phyloP scores from a whole-genome alignment of 2,888 invertebrate genomes.

The Drosophila nigritarsus region DNA sequence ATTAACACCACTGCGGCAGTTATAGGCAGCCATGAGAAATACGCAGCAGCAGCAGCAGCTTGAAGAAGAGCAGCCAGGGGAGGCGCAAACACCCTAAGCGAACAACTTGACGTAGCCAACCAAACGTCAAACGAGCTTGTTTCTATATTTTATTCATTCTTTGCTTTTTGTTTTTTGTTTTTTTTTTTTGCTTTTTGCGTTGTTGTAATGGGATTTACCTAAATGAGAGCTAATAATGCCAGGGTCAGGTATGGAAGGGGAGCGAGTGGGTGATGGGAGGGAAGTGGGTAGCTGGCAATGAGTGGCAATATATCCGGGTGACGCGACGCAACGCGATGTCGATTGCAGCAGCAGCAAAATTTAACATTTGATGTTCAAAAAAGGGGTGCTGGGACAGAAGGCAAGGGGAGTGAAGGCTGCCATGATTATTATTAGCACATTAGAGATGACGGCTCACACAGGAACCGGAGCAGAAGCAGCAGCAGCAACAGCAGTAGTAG shows the following conservation, averaged over 20 bases:
- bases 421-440: slow-evolving; percentile 81
- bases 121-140: slow-evolving; percentile 69
- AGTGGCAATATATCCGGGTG: slow-evolving; percentile 77
- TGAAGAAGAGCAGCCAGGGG: background rate
- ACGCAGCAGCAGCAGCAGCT: slow-evolving; percentile 9
- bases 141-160: slow-evolving; percentile 9
- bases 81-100: slow-evolving; percentile 61
- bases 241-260: slow-evolving; percentile 23
- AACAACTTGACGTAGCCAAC: slow-evolving; percentile 63
- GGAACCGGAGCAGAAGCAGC: slow-evolving; percentile 13
- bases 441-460: slow-evolving; percentile 54
- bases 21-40: slow-evolving; percentile 9
- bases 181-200: slow-evolving; percentile 14
- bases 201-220: slow-evolving; percentile 75
- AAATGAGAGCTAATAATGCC: slow-evolving; percentile 79
- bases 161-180: slow-evolving; percentile 18
- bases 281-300: slow-evolving; percentile 36
- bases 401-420: slow-evolving; percentile 43
- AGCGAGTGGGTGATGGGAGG: background rate
- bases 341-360: slow-evolving; percentile 43
- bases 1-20: slow-evolving; percentile 63
- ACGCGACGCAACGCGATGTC: slow-evolving; percentile 33
- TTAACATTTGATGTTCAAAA: slow-evolving; percentile 72
- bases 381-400: background rate
- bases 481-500: slow-evolving; percentile 3